phyloP scores from a whole-genome alignment of 2,797 vertebrate genomes.

The Saxicola maurus region DNA sequence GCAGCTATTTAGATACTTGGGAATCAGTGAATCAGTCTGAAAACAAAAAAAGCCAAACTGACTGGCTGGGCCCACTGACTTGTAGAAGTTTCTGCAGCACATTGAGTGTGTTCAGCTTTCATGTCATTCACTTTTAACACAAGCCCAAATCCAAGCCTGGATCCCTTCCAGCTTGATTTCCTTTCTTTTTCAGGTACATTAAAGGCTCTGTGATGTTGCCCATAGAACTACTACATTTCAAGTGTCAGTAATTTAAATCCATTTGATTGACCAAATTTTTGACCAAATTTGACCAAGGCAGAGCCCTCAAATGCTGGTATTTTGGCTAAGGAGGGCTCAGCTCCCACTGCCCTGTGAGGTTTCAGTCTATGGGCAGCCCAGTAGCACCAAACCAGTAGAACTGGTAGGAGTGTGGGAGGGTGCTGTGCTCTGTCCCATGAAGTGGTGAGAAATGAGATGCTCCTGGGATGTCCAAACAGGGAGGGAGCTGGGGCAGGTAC shows the following conservation, averaged over 20 bases:
- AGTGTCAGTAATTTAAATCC: neutral
- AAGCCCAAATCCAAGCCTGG: neutral
- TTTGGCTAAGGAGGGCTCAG: neutral
- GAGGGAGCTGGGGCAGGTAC: neutral
- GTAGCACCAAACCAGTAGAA: neutral
- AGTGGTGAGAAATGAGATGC: neutral
- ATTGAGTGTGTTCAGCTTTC: neutral
- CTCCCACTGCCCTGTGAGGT: fast-evolving
- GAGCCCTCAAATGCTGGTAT: neutral
- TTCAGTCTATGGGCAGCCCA: neutral
- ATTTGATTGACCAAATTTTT: neutral
- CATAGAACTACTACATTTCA: neutral
- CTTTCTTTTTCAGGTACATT: neutral
- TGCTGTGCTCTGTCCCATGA: neutral
- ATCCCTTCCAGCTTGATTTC: neutral
- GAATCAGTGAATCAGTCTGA: neutral
- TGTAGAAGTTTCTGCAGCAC: neutral
- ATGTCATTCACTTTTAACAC: fast-evolving
- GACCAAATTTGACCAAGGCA: neutral
- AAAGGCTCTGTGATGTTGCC: neutral
- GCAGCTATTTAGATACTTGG: neutral
- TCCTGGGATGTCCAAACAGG: neutral
- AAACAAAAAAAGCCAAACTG: neutral
- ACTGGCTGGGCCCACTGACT: neutral
- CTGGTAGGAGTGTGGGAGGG: neutral